phyloP scores from a whole-genome alignment of 2,113 vertebrate species.

The Argyrosomus japonicus region DNA sequence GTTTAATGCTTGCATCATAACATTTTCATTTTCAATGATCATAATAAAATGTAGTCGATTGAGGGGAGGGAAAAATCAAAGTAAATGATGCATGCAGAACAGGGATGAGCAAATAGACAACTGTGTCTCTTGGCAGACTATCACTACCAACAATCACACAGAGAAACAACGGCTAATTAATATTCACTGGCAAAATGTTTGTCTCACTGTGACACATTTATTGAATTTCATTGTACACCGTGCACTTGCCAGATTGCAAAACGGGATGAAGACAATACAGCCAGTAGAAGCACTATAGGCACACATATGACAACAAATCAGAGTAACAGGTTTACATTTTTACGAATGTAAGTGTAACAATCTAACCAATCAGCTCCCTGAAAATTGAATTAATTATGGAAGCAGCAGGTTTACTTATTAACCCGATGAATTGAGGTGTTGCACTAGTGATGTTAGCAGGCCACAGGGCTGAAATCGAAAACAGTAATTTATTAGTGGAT shows the following conservation, averaged over 20 bases:
- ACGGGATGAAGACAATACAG: constrained; percentile 48
- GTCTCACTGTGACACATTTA: constrained; percentile 72
- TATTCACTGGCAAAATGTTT: constrained; percentile 72
- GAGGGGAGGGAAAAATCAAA: constrained; percentile 59
- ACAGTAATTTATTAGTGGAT: constrained; percentile 6
- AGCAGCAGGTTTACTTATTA: constrained; percentile 23
- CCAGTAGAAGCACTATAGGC: constrained; percentile 5
- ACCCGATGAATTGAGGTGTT: constrained; percentile 15
- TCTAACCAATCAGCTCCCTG: background rate
- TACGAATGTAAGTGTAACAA: constrained; percentile 12
- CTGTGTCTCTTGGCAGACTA: constrained; percentile 66
- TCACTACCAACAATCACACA: constrained; percentile 65
- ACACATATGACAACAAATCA: constrained; percentile 31
- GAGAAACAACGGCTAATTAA: constrained; percentile 74
- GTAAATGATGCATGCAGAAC: constrained; percentile 60
- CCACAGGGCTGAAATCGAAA: constrained; percentile 12
- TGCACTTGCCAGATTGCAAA: constrained; percentile 57
- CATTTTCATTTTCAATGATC: constrained; percentile 51
- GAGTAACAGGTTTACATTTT: constrained; percentile 36
- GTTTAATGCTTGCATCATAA: constrained; percentile 44
- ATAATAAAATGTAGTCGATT: constrained; percentile 42
- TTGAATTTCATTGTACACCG: constrained; percentile 41
- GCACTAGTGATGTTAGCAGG: constrained; percentile 1
- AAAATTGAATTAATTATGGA: constrained; percentile 22
- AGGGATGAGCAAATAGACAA: constrained; percentile 62